phyloP scores from a whole-genome alignment of 2,888 invertebrate species.

The Tenthredo distinguenda region DNA sequence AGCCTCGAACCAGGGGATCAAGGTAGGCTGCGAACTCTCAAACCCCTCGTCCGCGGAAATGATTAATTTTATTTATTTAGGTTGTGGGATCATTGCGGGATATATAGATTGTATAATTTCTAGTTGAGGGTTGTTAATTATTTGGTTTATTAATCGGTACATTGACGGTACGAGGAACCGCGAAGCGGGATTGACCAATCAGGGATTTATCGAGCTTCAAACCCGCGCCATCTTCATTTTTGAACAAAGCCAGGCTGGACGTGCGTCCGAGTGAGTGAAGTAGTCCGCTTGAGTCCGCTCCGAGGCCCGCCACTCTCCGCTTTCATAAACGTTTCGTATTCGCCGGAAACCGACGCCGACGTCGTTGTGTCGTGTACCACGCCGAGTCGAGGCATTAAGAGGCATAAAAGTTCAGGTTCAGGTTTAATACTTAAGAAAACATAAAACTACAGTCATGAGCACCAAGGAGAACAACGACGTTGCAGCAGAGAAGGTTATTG shows the following conservation, averaged over 20 bases:
- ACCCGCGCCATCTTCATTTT: constrained; percentile 92
- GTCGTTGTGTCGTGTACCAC: constrained; percentile 52
- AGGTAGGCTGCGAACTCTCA: constrained; percentile 80
- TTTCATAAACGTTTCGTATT: constrained; percentile 63
- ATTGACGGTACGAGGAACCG: constrained; percentile 23
- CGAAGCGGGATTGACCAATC: constrained; percentile 75
- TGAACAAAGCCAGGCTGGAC: constrained; percentile 85
- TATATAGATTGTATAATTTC: constrained; percentile 56
- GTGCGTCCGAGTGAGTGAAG: constrained; percentile 79
- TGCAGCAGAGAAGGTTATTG: constrained; percentile 90
- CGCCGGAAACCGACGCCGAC: constrained; percentile 76
- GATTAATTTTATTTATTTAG: constrained; percentile 71
- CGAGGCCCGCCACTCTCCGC: constrained; percentile 77
- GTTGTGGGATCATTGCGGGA: constrained; percentile 53
- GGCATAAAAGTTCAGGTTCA: background rate
- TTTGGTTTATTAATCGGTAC: constrained; percentile 41
- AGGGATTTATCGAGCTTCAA: constrained; percentile 79
- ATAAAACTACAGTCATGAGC: constrained; percentile 82
- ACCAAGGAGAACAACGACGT: constrained; percentile 91
- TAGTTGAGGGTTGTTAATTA: constrained; percentile 51
- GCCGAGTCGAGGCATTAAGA: constrained; percentile 44
- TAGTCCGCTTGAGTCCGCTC: constrained; percentile 84
- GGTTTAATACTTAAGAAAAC: constrained; percentile 9
- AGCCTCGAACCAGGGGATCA: constrained; percentile 75
- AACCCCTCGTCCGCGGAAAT: constrained; percentile 82